These are phyloP conservation scores for Chrysocyon brachyurus DNA, from an alignment of 2,797 vertebrate genomes.

Conservation along the genomic window DNA sequence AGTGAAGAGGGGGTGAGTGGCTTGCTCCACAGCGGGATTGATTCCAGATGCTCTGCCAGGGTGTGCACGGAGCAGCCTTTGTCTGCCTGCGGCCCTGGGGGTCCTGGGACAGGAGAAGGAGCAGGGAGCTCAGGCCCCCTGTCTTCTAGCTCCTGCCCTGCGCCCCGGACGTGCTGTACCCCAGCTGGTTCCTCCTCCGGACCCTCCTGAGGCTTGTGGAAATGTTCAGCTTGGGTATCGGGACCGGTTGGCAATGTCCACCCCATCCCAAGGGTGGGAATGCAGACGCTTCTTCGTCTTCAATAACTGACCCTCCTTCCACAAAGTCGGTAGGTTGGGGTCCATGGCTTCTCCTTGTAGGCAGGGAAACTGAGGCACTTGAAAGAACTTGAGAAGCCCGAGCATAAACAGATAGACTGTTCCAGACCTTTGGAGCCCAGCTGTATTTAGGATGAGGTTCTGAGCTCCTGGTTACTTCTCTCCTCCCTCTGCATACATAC, in stretches of 20 bases:
- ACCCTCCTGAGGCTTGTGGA: neutral
- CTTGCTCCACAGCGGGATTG: slow-evolving; percentile 42
- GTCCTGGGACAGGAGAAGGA: neutral
- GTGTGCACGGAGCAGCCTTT: slow-evolving; percentile 62
- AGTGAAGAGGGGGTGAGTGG: neutral
- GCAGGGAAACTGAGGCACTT: neutral
- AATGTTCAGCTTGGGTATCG: neutral
- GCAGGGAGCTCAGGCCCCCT: neutral
- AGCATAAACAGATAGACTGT: neutral
- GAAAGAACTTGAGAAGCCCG: neutral
- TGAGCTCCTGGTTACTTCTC: neutral
- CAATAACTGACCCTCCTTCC: neutral
- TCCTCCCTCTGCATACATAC: neutral
- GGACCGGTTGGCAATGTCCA: neutral
- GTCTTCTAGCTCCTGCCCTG: neutral
- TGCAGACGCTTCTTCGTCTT: neutral
- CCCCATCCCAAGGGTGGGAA: neutral
- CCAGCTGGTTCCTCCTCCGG: neutral
- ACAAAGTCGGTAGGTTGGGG: neutral
- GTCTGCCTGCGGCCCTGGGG: slow-evolving; percentile 36
- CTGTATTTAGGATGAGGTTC: neutral
- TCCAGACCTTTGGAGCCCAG: neutral
- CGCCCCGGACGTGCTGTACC: neutral
- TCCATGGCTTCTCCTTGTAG: neutral
- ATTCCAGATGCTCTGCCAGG: slow-evolving; percentile 77